phyloP scores from a whole-genome alignment of 2,113 vertebrate species.

The Otus sunia region DNA sequence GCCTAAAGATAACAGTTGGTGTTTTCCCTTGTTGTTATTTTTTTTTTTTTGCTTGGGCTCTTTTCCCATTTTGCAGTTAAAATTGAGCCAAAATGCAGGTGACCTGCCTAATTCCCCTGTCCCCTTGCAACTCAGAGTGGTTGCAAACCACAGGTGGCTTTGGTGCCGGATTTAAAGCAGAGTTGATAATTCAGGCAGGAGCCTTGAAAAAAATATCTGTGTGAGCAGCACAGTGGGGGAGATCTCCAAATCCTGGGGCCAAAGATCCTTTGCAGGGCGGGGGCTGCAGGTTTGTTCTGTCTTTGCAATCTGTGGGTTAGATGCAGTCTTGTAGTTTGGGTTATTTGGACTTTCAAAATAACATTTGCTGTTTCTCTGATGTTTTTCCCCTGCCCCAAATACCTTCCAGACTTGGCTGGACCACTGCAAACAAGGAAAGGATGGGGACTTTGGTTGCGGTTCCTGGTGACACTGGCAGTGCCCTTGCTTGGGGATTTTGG shows the following conservation, averaged over 20 bases:
- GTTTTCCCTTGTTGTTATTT: not conserved
- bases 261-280: accelerated
- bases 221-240: not conserved
- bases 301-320: accelerated
- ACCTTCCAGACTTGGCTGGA: not conserved
- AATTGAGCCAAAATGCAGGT: accelerated
- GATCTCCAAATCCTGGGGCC: not conserved
- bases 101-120: accelerated
- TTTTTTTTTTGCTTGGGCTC: not conserved
- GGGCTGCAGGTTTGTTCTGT: not conserved
- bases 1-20: accelerated
- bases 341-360: not conserved
- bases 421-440: accelerated
- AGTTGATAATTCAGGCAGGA: not conserved
- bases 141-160: not conserved
- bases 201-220: accelerated
- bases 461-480: accelerated
- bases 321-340: accelerated
- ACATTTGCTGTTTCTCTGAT: not conserved
- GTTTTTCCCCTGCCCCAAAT: not conserved
- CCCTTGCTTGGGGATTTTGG: not conserved
- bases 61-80: accelerated
- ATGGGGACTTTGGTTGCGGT: accelerated
- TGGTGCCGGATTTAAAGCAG: not conserved
- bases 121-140: not conserved